A percentile compares a stretch with the other conserved stretches of the same genome.
These are phyloP conservation scores for Erpetoichthys calabaricus DNA, from an alignment of 2,797 vertebrate genomes.

Conservation along the genomic window DNA sequence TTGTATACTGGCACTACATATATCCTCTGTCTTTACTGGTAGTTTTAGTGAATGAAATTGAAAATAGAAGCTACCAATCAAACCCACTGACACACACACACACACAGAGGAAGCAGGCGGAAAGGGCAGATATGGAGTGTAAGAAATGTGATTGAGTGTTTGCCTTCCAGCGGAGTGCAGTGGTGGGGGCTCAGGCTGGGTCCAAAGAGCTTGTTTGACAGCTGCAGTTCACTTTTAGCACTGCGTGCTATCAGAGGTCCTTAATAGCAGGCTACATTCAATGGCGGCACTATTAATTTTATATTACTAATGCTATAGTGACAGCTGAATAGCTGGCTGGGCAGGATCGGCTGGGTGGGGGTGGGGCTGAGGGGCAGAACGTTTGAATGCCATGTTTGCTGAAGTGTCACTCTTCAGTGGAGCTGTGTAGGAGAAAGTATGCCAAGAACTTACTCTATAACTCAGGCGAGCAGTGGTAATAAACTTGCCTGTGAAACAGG, in stretches of 20 bases:
- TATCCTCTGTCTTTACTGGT: too few relatives aligned
- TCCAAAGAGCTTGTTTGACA: slow-evolving; percentile 12
- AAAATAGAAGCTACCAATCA: too few relatives aligned
- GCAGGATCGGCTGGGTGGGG: neutral
- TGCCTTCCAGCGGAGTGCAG: too few relatives aligned
- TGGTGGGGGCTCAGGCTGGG: too few relatives aligned
- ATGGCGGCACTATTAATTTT: slow-evolving; percentile 6
- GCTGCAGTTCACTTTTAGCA: slow-evolving; percentile 18
- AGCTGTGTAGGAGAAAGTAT: slow-evolving; percentile 18
- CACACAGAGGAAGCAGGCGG: too few relatives aligned
- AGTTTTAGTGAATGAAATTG: too few relatives aligned
- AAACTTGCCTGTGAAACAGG: slow-evolving; percentile 1
- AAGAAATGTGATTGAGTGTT: too few relatives aligned
- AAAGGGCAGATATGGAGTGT: too few relatives aligned
- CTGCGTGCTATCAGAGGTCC: slow-evolving; percentile 21
- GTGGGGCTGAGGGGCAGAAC: slow-evolving; percentile 12
- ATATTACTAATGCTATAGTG: slow-evolving; percentile 6
- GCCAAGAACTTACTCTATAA: slow-evolving; percentile 16
- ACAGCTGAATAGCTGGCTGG: slow-evolving; percentile 2
- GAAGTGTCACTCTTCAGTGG: slow-evolving; percentile 12
- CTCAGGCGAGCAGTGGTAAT: slow-evolving; percentile 7
- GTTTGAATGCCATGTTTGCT: slow-evolving; percentile 21
- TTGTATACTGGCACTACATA: too few relatives aligned
- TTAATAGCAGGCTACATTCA: slow-evolving; percentile 9
- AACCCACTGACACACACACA: too few relatives aligned